phyloP scores from a whole-genome alignment of 1,140 invertebrate species.

The Cotesia vestalis region DNA sequence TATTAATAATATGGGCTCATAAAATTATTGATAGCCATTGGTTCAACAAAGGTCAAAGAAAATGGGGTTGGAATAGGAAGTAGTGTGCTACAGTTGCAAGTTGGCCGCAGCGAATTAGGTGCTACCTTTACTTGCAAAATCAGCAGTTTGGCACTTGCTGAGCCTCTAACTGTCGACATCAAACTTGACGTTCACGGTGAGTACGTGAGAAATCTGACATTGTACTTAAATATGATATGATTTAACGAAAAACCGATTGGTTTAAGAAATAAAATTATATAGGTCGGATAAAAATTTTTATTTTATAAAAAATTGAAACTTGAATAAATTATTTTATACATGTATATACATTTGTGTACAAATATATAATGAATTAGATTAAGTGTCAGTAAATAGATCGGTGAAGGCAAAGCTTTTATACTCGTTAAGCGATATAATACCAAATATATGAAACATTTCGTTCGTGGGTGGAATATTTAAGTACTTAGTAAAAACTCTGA shows the following conservation, averaged over 20 bases:
- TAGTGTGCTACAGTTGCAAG: slow-evolving; percentile 72
- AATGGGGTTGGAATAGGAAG: slow-evolving; percentile 73
- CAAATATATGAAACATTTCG: slow-evolving; percentile 36
- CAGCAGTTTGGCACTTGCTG: slow-evolving; percentile 75
- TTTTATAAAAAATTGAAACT: no score
- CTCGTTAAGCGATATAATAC: slow-evolving; percentile 38
- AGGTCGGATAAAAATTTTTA: no score
- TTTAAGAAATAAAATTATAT: no score
- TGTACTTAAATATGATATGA: not conserved
- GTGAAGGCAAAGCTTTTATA: slow-evolving; percentile 23
- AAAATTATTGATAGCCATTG: slow-evolving; percentile 52
- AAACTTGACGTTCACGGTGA: slow-evolving; percentile 85
- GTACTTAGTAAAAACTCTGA: slow-evolving; percentile 7
- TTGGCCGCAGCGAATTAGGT: slow-evolving; percentile 80
- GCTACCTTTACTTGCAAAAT: slow-evolving; percentile 81
- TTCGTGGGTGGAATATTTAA: slow-evolving; percentile 35
- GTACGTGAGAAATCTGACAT: slow-evolving; percentile 46
- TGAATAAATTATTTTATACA: no score
- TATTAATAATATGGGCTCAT: not conserved
- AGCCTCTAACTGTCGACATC: slow-evolving; percentile 73
- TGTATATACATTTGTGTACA: no score
- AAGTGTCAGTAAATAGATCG: not conserved
- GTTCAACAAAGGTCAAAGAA: slow-evolving; percentile 56
- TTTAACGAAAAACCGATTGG: no score
- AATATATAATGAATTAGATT: no score